Evolutionary conservation across 1,140 invertebrate species (phyloP), one percentile per base, ranked within the genome.

Genomic region (Zophobas atratus): DNA sequence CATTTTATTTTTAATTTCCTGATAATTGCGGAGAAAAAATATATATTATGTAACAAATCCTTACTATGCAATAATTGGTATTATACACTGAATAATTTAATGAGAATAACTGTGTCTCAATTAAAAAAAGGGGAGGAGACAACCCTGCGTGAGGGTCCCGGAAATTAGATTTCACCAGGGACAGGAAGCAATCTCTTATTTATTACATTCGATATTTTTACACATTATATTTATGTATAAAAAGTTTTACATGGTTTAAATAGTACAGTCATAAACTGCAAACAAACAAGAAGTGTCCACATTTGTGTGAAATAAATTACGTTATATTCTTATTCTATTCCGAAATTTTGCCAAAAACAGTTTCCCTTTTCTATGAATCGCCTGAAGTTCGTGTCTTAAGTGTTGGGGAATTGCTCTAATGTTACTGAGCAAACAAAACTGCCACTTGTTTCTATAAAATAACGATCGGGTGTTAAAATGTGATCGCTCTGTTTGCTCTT

Each of bases 141-240:
- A 75, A 75, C 71, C 73, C 49, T 67, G 55, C 49, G 55, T 49
- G 73, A 53, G 53, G 71, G 71, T 70, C 63, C 70, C 48, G 75
- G 55, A 53, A 76, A 76, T 57, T 57, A 53, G 60, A 70, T 48
- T 67, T 55, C 34, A 76, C 43, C 32, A 76, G 53, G 67, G 67
- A 72, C 35, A 72, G 46, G 60, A 72, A 77, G 51, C 70, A 74
- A 75, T 74, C 48, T 60, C 71, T 63, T 70, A 77, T 74, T 55
- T 71, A 78, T 73, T 78, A 78, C 77, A 78, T 75, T 75, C 48
- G 39, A 55, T 36, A 60, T 51, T 70, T 77, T 78, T 78, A 78
- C 77, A 78, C 77, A 78, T 75, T 78, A 78, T 78, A 78, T 78
- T 78, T 75, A 75, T 78, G 77, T 78, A 78, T 78, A 78, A 78